These are phyloP conservation scores for Manis crassicaudata DNA, from an alignment of 2,797 vertebrate genomes.

Conservation along the genomic window DNA sequence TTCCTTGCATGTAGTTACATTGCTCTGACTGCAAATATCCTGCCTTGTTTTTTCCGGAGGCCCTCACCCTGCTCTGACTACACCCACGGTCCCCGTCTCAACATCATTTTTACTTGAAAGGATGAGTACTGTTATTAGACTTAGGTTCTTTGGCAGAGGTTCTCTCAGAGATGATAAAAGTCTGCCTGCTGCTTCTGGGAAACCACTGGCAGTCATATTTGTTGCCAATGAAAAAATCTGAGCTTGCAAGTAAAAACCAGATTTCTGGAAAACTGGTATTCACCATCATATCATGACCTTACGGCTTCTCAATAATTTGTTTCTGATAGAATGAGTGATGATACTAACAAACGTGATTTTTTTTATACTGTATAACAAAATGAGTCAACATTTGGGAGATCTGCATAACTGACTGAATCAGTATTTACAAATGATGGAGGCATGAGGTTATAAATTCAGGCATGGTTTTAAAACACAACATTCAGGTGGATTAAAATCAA, in stretches of 20 bases:
- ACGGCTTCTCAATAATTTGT: neutral
- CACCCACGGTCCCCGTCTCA: too few species aligned
- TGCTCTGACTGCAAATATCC: too few species aligned
- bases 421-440: neutral
- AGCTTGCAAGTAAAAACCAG: neutral
- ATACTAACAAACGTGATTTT: slow-evolving; percentile 7
- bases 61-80: too few species aligned
- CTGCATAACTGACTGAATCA: neutral
- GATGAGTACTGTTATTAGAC: neutral
- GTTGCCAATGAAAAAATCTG: slow-evolving; percentile 15
- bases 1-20: too few species aligned
- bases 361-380: slow-evolving; percentile 6
- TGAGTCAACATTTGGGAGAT: neutral
- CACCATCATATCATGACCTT: neutral
- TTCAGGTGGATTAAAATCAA: neutral
- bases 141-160: neutral
- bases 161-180: neutral
- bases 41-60: too few species aligned
- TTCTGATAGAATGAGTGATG: neutral
- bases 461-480: neutral
- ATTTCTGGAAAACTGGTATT: slow-evolving; percentile 12
- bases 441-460: slow-evolving; percentile 19
- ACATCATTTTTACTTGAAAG: slow-evolving; percentile 20
- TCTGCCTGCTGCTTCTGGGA: neutral
- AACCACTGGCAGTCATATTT: neutral